These are phyloP conservation scores for Lysandra coridon DNA, from an alignment of 2,888 invertebrate genomes.

Conservation along the genomic window DNA sequence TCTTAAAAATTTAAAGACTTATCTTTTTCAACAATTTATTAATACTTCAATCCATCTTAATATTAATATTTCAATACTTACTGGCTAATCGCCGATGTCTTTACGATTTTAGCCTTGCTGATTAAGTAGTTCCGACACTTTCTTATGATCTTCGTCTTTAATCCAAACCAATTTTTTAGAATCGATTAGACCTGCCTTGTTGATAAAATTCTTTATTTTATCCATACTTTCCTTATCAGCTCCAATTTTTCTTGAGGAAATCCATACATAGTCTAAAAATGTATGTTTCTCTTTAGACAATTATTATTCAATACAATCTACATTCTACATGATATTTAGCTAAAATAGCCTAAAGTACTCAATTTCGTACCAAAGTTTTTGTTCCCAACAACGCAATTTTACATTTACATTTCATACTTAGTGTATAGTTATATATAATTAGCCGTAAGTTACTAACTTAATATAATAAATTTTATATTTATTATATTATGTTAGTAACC, in stretches of 20 bases:
- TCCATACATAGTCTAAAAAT: conserved; percentile 5
- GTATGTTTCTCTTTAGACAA: not conserved
- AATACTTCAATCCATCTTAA: not conserved
- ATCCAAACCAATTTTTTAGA: not conserved
- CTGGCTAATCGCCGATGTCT: not conserved
- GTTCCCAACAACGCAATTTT: too few relatives aligned
- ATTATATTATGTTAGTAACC: too few relatives aligned
- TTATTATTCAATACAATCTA: not conserved
- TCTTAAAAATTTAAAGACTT: too few relatives aligned
- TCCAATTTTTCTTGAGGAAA: conserved; percentile 16
- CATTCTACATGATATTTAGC: too few relatives aligned
- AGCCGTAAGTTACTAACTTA: too few relatives aligned
- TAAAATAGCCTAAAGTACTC: too few relatives aligned
- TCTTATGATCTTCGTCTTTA: conserved; percentile 18
- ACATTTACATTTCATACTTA: too few relatives aligned
- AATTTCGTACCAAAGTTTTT: too few relatives aligned
- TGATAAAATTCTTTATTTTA: not conserved
- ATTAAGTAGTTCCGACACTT: not conserved
- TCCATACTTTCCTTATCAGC: conserved; percentile 2
- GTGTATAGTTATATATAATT: too few relatives aligned
- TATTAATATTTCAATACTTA: not conserved
- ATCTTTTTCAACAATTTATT: too few relatives aligned
- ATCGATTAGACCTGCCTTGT: not conserved
- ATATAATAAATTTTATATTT: too few relatives aligned
- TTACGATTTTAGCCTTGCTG: not conserved